phyloP scores from a whole-genome alignment of 2,888 invertebrate genomes.

The Digitonthophagus gazella region DNA sequence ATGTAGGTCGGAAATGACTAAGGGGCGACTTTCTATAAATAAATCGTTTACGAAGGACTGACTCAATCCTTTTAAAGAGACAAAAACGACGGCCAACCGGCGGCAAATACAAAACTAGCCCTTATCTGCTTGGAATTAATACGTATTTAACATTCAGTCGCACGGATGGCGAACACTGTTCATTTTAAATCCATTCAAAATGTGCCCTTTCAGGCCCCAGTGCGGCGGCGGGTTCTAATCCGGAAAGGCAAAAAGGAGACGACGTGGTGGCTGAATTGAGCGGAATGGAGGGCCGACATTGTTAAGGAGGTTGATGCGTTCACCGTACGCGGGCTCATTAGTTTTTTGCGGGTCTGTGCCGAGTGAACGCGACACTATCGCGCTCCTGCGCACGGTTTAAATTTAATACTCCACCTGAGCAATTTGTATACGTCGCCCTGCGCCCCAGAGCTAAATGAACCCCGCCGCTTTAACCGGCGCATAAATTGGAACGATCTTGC shows the following conservation, averaged over 20 bases:
- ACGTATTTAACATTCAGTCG: conserved; percentile 30
- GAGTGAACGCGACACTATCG: conserved; percentile 23
- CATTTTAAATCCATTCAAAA: conserved; percentile 30
- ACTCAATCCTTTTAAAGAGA: too few relatives aligned
- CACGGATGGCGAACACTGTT: conserved; percentile 30
- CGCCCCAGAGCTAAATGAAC: background rate
- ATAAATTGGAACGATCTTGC: background rate
- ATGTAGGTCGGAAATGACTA: too few relatives aligned
- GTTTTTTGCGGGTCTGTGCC: conserved; percentile 13
- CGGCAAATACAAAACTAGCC: conserved; percentile 28
- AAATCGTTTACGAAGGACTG: too few relatives aligned
- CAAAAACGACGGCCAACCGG: conserved; percentile 13
- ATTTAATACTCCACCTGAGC: conserved; percentile 10
- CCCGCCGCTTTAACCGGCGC: background rate
- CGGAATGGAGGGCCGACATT: conserved; percentile 11
- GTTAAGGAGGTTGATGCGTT: conserved; percentile 27
- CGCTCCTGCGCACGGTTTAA: conserved; percentile 6
- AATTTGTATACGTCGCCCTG: conserved; percentile 9
- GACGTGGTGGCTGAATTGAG: background rate
- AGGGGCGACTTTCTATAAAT: too few relatives aligned
- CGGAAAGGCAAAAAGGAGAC: background rate
- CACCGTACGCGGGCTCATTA: conserved; percentile 22
- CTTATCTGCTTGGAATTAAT: conserved; percentile 30
- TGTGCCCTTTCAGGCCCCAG: conserved; percentile 25
- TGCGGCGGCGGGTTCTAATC: conserved; percentile 2